Evolutionary conservation across 2,888 invertebrate genomes (phyloP).

Genomic region (Pocota personata): DNA sequence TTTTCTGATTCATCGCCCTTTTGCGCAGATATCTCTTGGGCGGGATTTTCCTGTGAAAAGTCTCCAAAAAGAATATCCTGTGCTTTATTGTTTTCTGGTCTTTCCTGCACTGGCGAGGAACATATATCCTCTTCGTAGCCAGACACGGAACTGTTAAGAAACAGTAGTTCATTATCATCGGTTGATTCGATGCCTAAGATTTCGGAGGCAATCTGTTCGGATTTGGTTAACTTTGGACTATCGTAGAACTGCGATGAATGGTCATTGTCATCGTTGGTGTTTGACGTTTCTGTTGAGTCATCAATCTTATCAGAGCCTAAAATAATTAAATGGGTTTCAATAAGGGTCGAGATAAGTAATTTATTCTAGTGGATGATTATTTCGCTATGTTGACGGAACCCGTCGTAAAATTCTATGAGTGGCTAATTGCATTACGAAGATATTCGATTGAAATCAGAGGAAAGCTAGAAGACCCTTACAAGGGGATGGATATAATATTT

Average conservation of each 20-base stretch:
- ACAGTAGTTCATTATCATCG: slow-evolving; percentile 77
- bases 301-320: slow-evolving; percentile 34
- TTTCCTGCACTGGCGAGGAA: background rate
- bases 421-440: too few species aligned
- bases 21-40: slow-evolving; percentile 71
- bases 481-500: too few species aligned
- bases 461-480: too few species aligned
- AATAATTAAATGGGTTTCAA: slow-evolving; percentile 10
- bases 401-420: too few species aligned
- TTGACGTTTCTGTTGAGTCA: slow-evolving; percentile 15
- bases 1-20: slow-evolving; percentile 1
- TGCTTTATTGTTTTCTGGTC: slow-evolving; percentile 20
- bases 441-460: too few species aligned
- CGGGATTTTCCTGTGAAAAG: slow-evolving; percentile 74
- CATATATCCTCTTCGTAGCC: slow-evolving; percentile 77
- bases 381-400: slow-evolving; percentile 14
- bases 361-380: background rate
- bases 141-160: slow-evolving; percentile 79
- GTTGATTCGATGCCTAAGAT: slow-evolving; percentile 46
- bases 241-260: slow-evolving; percentile 18
- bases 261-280: slow-evolving; percentile 40
- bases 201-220: slow-evolving; percentile 48
- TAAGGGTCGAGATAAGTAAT: background rate
- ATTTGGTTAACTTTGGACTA: slow-evolving; percentile 38
- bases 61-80: slow-evolving; percentile 77